These are phyloP conservation scores for Eurystomus gularis DNA, from an alignment of 2,113 vertebrate genomes.

Conservation along the genomic window DNA sequence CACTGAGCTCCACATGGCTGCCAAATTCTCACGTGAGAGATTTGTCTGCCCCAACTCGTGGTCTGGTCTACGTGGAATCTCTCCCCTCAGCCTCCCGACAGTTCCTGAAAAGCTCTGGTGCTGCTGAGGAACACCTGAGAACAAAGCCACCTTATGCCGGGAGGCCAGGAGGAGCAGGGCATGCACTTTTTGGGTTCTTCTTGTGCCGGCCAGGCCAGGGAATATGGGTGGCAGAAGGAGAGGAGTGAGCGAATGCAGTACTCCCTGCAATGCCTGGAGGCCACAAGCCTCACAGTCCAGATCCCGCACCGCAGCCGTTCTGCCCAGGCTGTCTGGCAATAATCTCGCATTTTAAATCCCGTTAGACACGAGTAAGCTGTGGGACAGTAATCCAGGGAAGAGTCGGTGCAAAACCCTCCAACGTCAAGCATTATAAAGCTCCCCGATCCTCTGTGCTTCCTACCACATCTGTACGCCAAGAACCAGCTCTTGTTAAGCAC, in stretches of 20 bases:
- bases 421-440: neutral
- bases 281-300: neutral
- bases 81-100: neutral
- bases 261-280: neutral
- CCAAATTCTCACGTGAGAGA: neutral
- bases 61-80: neutral
- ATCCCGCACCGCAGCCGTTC: fast-evolving
- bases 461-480: neutral
- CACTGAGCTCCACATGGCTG: neutral
- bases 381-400: conserved; percentile 9
- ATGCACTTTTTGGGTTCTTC: neutral
- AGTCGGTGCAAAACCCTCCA: neutral
- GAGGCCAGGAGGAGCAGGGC: neutral
- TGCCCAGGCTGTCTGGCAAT: neutral
- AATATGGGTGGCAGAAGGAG: no score
- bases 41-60: neutral
- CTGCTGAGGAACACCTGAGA: neutral
- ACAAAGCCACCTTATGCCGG: neutral
- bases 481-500: neutral
- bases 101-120: neutral
- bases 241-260: neutral
- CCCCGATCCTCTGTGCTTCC: fast-evolving
- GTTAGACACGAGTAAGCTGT: neutral
- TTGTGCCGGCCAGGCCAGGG: no score
- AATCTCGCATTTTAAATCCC: conserved; percentile 24